These are phyloP conservation scores for Brachyhypopomus occidentalis DNA, from an alignment of 2,113 vertebrate species.

Conservation along the genomic window DNA sequence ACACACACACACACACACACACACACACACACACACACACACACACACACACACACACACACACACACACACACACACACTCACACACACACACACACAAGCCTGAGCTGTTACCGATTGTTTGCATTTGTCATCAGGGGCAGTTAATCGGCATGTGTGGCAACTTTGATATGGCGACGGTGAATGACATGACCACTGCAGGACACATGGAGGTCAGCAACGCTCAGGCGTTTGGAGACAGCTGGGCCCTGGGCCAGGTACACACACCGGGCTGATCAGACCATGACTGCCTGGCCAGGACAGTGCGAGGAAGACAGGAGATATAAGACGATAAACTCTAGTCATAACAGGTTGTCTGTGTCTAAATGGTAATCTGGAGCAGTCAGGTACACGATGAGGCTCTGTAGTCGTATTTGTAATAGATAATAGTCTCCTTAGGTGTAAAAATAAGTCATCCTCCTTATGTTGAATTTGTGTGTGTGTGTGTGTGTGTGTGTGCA, in stretches of 20 bases:
- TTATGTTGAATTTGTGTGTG: not conserved
- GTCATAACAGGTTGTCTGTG: not conserved
- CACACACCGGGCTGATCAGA: not conserved
- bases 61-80: no score
- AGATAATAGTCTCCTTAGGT: no score
- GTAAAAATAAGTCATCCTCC: no score
- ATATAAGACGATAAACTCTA: not conserved
- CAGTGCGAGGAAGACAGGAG: not conserved
- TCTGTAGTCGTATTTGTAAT: no score
- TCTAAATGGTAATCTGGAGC: no score
- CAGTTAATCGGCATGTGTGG: constrained; percentile 91
- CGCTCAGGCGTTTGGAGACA: constrained; percentile 94
- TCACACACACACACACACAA: not conserved
- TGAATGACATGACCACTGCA: constrained; percentile 96
- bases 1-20: no score
- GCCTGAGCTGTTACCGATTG: not conserved
- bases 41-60: not conserved
- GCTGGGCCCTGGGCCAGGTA: constrained; percentile 96
- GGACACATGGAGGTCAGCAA: constrained; percentile 97
- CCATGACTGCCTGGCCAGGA: not conserved
- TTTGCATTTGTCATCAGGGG: constrained; percentile 71
- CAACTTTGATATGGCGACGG: constrained; percentile 97
- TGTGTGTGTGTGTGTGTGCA: constrained; percentile 62
- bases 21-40: not conserved
- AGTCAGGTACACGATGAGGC: no score